Base-by-base conservation (phyloP, 2,888 invertebrate genomes). In the Scaptomyza cyrtandrae region DNA sequence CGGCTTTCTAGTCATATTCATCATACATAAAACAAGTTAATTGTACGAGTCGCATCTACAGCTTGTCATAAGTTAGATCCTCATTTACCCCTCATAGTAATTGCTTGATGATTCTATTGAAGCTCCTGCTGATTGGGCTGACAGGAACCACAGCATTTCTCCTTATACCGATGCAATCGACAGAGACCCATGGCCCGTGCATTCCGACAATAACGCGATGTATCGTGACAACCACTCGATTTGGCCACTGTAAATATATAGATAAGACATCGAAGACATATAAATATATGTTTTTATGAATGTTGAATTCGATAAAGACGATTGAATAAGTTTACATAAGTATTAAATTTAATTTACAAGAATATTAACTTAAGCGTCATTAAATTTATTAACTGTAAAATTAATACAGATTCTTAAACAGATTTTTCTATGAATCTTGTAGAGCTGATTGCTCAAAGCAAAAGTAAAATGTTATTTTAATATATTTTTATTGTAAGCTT, bases 181-280 rank as follows among this genome's bases (percentile, higher is more conserved):
- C 98, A 98, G 94, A 98, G 94, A 89, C 97, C 97, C 96, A 98
- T 96, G 57, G 95, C 94, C 80, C 96, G 95, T 24, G 97, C 97
- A 90, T 97, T 97, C 86, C 95, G 95, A 92, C 98, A 98, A 92
- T 96, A 96, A 80, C 95, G 95, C 50, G 97, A 97, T 45, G 95
- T 94, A 91, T 97, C 97, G 86, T 95, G 95, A 93, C 97, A 97
- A 16, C 61, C 64, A 14, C 46, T 9, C 24, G 71, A 57, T 33
- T 74, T 10, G 19, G 53, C 54, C 44, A 73, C 82, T 83, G 53
- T 6, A 24, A 44, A 64, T 33, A 33, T 33, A 33, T 33, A 29
- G 29, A 6, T 29, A 29, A 29, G 7, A 29, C 0, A 29, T 29
- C 29, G 6, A 29, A 29, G 7, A 29, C 24, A 24, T 4, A 24